phyloP scores from a whole-genome alignment of 2,797 vertebrate species.

The Neosilurus hyrtlii region DNA sequence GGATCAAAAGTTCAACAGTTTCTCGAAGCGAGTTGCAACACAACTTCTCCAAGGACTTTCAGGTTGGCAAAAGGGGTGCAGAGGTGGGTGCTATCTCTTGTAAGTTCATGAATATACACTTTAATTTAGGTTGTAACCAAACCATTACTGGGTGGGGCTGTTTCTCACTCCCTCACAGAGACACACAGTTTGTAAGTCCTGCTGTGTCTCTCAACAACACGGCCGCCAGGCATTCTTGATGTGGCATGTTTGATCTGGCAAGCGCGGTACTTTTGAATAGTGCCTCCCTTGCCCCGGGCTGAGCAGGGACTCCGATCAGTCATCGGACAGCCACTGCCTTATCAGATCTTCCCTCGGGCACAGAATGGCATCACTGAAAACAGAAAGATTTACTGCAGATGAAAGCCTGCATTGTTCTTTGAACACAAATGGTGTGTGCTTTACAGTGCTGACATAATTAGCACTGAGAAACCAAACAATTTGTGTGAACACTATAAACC shows the following conservation, averaged over 20 bases:
- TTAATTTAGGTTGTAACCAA: conserved; percentile 23
- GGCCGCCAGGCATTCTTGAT: conserved; percentile 47
- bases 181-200: conserved; percentile 19
- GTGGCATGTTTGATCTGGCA: conserved; percentile 51
- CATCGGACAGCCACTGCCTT: conserved; percentile 46
- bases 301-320: conserved; percentile 38
- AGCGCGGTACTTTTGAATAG: conserved; percentile 50
- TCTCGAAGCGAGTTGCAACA: conserved; percentile 52
- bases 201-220: conserved; percentile 30
- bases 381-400: background rate
- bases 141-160: conserved; percentile 34
- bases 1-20: conserved; percentile 60
- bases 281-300: conserved; percentile 44
- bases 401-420: conserved; percentile 25
- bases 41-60: conserved; percentile 29
- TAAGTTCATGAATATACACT: conserved; percentile 31
- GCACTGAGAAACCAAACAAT: conserved; percentile 12
- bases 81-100: background rate
- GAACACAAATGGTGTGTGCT: conserved; percentile 8
- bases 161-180: conserved; percentile 23
- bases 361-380: conserved; percentile 39
- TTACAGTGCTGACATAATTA: conserved; percentile 9
- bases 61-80: conserved; percentile 26
- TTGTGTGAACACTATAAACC: background rate
- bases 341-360: conserved; percentile 56